Conservation (phyloP, 1,140 invertebrate species). For the Drosophila carrolli region DNA sequence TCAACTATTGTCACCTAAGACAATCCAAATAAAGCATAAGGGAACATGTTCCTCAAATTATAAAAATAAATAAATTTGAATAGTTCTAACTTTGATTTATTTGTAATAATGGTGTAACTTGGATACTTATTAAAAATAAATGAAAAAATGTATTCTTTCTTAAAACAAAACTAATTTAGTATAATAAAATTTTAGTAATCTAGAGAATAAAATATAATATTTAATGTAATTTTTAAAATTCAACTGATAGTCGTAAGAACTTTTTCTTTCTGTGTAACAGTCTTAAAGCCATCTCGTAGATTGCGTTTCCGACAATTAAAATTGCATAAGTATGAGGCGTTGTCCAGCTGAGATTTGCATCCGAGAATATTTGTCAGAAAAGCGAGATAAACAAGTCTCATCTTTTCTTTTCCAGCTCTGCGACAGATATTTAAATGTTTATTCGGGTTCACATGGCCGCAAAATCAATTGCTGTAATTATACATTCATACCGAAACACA, state of each 20-base stretch:
- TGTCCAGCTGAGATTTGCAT: constrained; percentile 21
- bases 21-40: too few relatives aligned
- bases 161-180: too few relatives aligned
- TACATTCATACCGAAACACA: constrained; percentile 34
- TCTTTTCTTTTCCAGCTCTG: constrained; percentile 14
- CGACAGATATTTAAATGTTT: constrained; percentile 19
- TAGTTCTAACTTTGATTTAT: too few relatives aligned
- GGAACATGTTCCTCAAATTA: too few relatives aligned
- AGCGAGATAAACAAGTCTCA: constrained; percentile 8
- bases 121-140: too few relatives aligned
- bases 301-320: constrained; percentile 24
- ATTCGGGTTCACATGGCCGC: constrained; percentile 27
- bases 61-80: too few relatives aligned
- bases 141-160: too few relatives aligned
- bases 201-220: too few relatives aligned
- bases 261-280: neutral
- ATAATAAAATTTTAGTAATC: too few relatives aligned
- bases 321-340: constrained; percentile 17
- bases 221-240: too few relatives aligned
- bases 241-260: neutral
- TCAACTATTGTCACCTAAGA: too few relatives aligned
- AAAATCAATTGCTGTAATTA: constrained; percentile 60
- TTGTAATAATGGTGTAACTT: too few relatives aligned
- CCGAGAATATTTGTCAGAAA: constrained; percentile 11
- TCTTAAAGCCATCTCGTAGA: neutral